These are phyloP conservation scores for Cyclopterus lumpus DNA, from an alignment of 2,797 vertebrate species.

Conservation along the genomic window DNA sequence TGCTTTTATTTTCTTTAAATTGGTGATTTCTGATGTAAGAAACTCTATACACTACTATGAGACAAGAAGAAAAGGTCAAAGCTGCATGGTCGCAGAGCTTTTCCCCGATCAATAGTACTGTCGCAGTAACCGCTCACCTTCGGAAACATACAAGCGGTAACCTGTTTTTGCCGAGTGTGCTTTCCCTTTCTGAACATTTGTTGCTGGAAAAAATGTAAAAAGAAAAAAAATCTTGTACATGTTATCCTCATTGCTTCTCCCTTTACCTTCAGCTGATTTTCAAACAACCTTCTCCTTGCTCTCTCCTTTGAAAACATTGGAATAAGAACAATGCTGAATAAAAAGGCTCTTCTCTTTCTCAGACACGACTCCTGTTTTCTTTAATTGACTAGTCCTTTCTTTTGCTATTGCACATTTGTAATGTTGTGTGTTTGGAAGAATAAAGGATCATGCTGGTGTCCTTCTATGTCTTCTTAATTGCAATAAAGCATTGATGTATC, in stretches of 20 bases:
- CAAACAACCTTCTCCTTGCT: conserved; percentile 90
- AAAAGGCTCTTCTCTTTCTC: conserved; percentile 77
- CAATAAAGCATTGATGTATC: neutral
- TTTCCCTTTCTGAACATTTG: conserved; percentile 55
- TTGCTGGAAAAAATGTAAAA: conserved; percentile 51
- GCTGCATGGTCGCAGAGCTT: conserved; percentile 45
- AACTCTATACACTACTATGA: conserved; percentile 41
- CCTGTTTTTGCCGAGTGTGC: conserved; percentile 46
- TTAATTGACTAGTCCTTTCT: neutral
- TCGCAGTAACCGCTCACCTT: conserved; percentile 44
- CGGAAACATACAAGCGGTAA: conserved; percentile 44
- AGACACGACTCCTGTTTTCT: conserved; percentile 32
- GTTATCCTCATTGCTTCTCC: conserved; percentile 92
- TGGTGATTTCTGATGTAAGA: conserved; percentile 82
- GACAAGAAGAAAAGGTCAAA: conserved; percentile 50
- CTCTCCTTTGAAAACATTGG: conserved; percentile 94
- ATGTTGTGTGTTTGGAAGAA: neutral
- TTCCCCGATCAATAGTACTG: conserved; percentile 39
- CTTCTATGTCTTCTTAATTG: neutral
- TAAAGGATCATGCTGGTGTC: neutral
- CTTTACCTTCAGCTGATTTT: conserved; percentile 93
- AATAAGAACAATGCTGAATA: conserved; percentile 87
- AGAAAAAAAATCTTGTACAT: conserved; percentile 86
- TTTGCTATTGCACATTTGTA: neutral
- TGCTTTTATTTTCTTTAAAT: conserved; percentile 84